Conservation (phyloP, 2,113 vertebrate genomes). For the Notarius quadriscutis region DNA sequence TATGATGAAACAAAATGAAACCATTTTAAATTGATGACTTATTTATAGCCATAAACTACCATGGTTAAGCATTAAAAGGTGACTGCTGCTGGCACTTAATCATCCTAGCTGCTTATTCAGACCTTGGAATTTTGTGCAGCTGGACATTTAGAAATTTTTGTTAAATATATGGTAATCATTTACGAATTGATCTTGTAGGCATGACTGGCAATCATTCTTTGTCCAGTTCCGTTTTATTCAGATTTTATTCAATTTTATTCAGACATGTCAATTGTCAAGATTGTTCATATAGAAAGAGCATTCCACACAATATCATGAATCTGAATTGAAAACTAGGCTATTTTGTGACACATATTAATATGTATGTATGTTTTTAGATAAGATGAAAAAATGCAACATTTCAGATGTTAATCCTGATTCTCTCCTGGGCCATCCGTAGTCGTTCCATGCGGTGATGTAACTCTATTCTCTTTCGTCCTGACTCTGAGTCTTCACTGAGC, state of each 20-base stretch:
- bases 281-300: not conserved
- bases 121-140: not conserved
- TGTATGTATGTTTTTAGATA: not conserved
- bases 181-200: not conserved
- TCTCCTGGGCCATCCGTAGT: constrained; percentile 45
- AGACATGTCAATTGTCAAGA: not conserved
- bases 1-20: not conserved
- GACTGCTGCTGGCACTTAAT: too few relatives aligned
- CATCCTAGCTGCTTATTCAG: too few relatives aligned
- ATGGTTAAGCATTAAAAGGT: not conserved
- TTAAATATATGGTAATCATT: not conserved
- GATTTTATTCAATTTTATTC: too few relatives aligned
- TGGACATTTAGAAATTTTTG: not conserved
- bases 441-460: constrained; percentile 45
- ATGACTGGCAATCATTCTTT: not conserved
- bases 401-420: constrained; percentile 42
- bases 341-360: not conserved
- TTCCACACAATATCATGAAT: not conserved
- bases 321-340: not conserved
- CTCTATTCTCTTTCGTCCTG: constrained; percentile 38
- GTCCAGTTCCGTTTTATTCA: not conserved
- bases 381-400: not conserved
- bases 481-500: constrained; percentile 44
- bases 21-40: not conserved
- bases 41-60: not conserved